phyloP scores from a whole-genome alignment of 1,140 invertebrate species.

The Drosophila nigrodunni region DNA sequence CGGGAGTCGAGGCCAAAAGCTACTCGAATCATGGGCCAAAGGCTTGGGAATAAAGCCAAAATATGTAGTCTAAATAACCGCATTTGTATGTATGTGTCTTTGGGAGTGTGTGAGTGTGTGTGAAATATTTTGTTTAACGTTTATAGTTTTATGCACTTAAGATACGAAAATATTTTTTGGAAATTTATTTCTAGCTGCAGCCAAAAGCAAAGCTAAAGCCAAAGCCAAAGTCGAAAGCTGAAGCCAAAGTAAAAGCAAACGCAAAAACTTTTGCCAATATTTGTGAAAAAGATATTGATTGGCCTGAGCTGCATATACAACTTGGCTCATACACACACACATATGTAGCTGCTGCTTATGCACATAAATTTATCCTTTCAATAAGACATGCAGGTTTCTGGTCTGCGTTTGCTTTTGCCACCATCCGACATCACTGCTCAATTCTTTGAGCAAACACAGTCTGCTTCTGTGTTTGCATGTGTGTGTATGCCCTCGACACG shows the following conservation, averaged over 20 bases:
- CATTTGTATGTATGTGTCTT: constrained; percentile 50
- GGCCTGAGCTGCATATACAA: constrained; percentile 45
- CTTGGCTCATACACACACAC: constrained; percentile 26
- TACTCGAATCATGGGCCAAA: constrained; percentile 65
- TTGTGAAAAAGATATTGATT: constrained; percentile 83
- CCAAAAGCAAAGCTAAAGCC: constrained; percentile 27
- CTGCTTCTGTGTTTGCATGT: constrained; percentile 7
- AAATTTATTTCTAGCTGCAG: constrained; percentile 59
- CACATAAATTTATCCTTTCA: constrained; percentile 72
- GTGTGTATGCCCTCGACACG: constrained; percentile 41
- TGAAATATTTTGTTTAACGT: constrained; percentile 82
- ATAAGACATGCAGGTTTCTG: constrained; percentile 43
- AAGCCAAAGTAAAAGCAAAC: constrained; percentile 65
- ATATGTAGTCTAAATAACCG: constrained; percentile 76
- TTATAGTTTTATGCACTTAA: constrained; percentile 83
- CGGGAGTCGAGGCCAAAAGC: constrained; percentile 57
- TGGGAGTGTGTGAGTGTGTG: constrained; percentile 45
- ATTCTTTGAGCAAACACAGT: constrained; percentile 77
- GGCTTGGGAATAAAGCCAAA: constrained; percentile 77
- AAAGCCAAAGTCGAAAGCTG: constrained; percentile 46
- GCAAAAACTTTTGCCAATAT: constrained; percentile 80
- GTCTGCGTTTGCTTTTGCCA: constrained; percentile 38
- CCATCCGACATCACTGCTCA: constrained; percentile 53
- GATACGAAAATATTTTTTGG: constrained; percentile 73
- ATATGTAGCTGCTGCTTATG: constrained; percentile 49